Base-by-base conservation (phyloP, 2,113 vertebrate species). In the Syngnathus typhle region DNA sequence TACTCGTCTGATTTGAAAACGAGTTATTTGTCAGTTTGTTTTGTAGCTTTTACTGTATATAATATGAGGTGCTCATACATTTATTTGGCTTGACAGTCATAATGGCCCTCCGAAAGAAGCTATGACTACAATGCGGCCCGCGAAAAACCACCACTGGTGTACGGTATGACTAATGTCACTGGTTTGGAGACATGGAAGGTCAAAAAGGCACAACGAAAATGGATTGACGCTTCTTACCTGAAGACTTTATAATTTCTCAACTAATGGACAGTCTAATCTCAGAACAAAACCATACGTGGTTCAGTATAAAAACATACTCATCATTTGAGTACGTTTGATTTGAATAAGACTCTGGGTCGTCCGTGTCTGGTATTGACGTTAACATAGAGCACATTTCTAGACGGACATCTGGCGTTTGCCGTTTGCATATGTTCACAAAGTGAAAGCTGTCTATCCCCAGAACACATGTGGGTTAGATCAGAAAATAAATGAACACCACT, bases 401-500 rank as follows among this genome's bases (percentile, higher is more conserved):
- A 77, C 58, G 70, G 65, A 80, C 27, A 44, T 59, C 59, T 46
- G 39, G 64, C 19, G 19, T 41, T 36, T 63, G 76, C 67, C 70
- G 13, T 58, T 62, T 63, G 65, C 49, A 71, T 60, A 74, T 58
- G 52, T 64, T 54, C 64, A 63, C 65, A 79, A 82, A 79, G 74
- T 74, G 79, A 85, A 54, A 83, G 76, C 79, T 78, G 66, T 82
- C 84, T 36, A 60, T 79, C 71, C 73, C 62, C 8, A 37, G 38
- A 82, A 73, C 82, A 78, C 76, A 83, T 79, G 68, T 54, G 37
- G 68, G 69, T 71, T 73, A 71, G 66, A 80, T 82, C 75, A 80
- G 80, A 87, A 89, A 88, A 87, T 90, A 86, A 87, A 83, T 85
- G 70, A 72, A 77, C 82, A 80, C 75, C 39, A 39, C 79, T 78